Conservation (phyloP, 2,797 vertebrate species). For the Fundulus diaphanus region DNA sequence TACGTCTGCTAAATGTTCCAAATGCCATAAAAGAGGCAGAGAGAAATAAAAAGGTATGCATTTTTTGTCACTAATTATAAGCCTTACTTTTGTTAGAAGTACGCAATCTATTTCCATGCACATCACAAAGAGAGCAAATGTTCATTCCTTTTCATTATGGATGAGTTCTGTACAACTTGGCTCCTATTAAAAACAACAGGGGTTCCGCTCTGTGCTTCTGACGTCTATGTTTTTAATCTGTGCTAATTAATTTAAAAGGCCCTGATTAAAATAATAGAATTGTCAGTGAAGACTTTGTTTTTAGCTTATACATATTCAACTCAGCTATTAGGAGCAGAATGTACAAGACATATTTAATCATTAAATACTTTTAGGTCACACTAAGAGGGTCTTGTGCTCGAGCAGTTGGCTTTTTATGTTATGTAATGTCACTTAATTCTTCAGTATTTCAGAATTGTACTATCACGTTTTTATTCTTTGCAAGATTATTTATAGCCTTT, state of each 20-base stretch:
- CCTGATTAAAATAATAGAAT: constrained; percentile 63
- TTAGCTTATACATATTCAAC: constrained; percentile 37
- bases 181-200: constrained; percentile 70
- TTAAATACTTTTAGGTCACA: constrained; percentile 44
- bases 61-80: constrained; percentile 57
- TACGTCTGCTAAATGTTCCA: constrained; percentile 41
- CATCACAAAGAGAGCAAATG: constrained; percentile 72
- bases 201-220: constrained; percentile 52
- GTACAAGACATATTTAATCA: constrained; percentile 40
- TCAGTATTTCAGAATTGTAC: neutral
- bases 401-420: neutral
- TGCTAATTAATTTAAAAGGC: constrained; percentile 71
- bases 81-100: constrained; percentile 58
- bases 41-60: constrained; percentile 1
- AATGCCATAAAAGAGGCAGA: constrained; percentile 33
- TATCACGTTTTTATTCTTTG: neutral
- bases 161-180: constrained; percentile 60
- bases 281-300: constrained; percentile 50
- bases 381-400: constrained; percentile 12
- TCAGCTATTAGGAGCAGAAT: constrained; percentile 42
- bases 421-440: neutral
- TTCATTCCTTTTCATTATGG: constrained; percentile 53
- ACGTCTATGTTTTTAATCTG: constrained; percentile 68
- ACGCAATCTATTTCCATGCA: constrained; percentile 48
- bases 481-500: neutral